Evolutionary conservation across 1,140 invertebrate species (phyloP).

Genomic region (Rhyacophila brunnea): DNA sequence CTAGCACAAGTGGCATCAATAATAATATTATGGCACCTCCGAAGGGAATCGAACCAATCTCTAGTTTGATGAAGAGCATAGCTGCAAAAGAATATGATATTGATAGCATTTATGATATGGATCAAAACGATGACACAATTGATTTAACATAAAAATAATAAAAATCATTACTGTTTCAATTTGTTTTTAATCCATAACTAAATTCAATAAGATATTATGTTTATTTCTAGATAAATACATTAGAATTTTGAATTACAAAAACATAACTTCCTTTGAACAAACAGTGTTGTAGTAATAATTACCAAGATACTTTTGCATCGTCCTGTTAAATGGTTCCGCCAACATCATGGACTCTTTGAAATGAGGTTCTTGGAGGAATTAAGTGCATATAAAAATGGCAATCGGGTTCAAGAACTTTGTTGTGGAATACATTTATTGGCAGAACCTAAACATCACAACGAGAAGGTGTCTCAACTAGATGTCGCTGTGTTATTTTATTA

Average conservation of each 20-base stretch:
- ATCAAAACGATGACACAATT: slow-evolving; percentile 11
- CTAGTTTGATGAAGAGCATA: slow-evolving; percentile 3
- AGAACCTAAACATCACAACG: too few relatives aligned
- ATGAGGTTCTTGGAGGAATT: too few relatives aligned
- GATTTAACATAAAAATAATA: slow-evolving; percentile 17
- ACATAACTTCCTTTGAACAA: not conserved
- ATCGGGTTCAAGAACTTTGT: too few relatives aligned
- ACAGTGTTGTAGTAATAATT: not conserved
- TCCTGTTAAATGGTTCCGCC: not conserved
- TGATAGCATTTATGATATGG: slow-evolving; percentile 1
- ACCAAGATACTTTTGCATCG: not conserved
- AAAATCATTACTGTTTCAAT: not conserved
- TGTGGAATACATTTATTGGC: too few relatives aligned
- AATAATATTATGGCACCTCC: not conserved
- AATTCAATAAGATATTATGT: not conserved
- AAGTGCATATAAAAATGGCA: too few relatives aligned
- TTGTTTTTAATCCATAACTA: not conserved
- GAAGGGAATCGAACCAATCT: not conserved
- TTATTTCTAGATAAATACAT: not conserved
- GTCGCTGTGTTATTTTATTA: too few relatives aligned
- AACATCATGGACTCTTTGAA: too few relatives aligned
- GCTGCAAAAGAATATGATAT: slow-evolving; percentile 5
- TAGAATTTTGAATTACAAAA: not conserved
- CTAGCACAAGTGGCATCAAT: not conserved
- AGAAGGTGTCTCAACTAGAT: too few relatives aligned